Conservation (phyloP, 2,113 vertebrate species). For the Ancistrus triradiatus region DNA sequence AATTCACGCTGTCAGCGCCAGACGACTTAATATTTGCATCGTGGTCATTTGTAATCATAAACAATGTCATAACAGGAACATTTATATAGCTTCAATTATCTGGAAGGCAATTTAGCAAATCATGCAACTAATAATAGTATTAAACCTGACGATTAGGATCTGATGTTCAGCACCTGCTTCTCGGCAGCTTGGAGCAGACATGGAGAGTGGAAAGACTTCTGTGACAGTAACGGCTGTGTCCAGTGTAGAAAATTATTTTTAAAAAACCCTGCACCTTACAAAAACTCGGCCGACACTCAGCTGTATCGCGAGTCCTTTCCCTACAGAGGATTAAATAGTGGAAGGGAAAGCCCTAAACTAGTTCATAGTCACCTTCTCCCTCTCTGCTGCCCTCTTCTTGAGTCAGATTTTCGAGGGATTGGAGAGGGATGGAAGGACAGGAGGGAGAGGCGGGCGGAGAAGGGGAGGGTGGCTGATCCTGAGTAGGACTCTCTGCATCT, state of each 20-base stretch:
- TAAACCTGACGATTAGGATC: constrained; percentile 23
- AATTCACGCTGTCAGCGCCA: no score
- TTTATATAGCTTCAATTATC: constrained; percentile 24
- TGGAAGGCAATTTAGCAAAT: constrained; percentile 20
- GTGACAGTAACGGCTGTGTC: no score
- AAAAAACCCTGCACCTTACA: no score
- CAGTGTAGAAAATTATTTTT: no score
- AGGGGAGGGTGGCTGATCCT: constrained; percentile 37
- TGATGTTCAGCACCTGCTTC: neutral
- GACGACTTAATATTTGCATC: no score
- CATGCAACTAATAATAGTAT: constrained; percentile 15
- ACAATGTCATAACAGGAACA: constrained; percentile 4
- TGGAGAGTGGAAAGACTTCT: neutral
- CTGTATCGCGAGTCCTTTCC: no score
- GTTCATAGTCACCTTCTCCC: constrained; percentile 61
- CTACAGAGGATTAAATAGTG: no score
- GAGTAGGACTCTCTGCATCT: constrained; percentile 20
- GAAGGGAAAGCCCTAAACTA: constrained; percentile 49
- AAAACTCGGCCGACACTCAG: no score
- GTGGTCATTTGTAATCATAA: no score
- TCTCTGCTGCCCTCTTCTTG: constrained; percentile 30
- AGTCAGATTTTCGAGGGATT: constrained; percentile 56
- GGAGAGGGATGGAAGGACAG: constrained; percentile 50
- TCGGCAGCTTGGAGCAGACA: constrained; percentile 7
- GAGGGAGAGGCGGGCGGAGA: constrained; percentile 45